These are phyloP conservation scores for Leptoteleia sp. DNA, from an alignment of 1,140 invertebrate genomes.

Conservation along the genomic window DNA sequence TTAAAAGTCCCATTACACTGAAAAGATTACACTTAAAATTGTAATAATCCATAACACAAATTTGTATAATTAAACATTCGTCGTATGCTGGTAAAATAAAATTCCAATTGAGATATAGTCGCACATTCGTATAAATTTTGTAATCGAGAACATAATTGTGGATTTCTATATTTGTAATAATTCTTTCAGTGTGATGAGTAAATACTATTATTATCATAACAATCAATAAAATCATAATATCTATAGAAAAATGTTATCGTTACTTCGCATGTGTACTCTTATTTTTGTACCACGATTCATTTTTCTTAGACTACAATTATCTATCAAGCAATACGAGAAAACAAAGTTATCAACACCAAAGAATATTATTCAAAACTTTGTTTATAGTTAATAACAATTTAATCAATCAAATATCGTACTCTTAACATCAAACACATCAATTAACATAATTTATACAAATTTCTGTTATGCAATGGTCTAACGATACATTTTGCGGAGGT, in stretches of 20 bases:
- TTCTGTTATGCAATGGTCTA: too few relatives aligned
- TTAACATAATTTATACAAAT: too few relatives aligned
- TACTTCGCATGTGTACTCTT: slow-evolving; percentile 13
- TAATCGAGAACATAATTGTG: too few relatives aligned
- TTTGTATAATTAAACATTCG: too few relatives aligned
- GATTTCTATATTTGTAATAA: too few relatives aligned
- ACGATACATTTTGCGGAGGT: too few relatives aligned
- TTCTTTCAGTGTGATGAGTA: not conserved
- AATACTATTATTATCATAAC: not conserved
- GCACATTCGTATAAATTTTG: too few relatives aligned
- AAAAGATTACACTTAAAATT: too few relatives aligned
- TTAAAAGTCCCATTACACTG: too few relatives aligned
- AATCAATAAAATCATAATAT: slow-evolving; percentile 6
- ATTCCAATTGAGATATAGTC: too few relatives aligned
- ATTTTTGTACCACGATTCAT: slow-evolving; percentile 15
- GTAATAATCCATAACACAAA: too few relatives aligned
- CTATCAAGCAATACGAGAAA: slow-evolving; percentile 41
- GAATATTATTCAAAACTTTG: slow-evolving; percentile 8
- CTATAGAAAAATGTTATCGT: slow-evolving; percentile 23
- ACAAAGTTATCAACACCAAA: slow-evolving; percentile 57
- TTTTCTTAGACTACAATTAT: slow-evolving; percentile 33
- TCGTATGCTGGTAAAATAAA: too few relatives aligned
- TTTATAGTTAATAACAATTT: slow-evolving; percentile 3
- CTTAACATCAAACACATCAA: not conserved
- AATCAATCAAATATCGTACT: not conserved